Evolutionary conservation across 2,888 invertebrate genomes (phyloP), one percentile per base, ranked within the genome.

Genomic region (Leptinotarsa haldemani): DNA sequence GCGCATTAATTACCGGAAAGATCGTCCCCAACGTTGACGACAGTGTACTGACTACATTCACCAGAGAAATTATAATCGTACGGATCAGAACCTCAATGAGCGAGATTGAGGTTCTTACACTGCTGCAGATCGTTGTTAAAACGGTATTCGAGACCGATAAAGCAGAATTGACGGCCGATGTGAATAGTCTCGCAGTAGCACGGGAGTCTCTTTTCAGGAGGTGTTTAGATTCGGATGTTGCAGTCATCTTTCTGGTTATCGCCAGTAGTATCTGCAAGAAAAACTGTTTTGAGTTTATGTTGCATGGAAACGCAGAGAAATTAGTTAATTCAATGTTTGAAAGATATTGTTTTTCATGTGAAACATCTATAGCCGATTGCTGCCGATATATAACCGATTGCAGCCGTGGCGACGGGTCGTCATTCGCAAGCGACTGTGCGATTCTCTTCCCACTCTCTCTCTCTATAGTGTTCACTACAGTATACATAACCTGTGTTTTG

Each of bases 11-110:
- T 46, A 56, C 47, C 63, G 63, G 72, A 20, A 25, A 50, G 2
- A 30, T 12, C 12, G n/a, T 18, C n/a, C 15, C 22, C 46, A 74
- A 63, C 16, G 66, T 22, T 12, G 68, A 13, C 12, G 46, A 18
- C 64, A 73, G 15, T 18, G 53, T 4, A 13, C 25, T 13, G 3
- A 73, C 46, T 58, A 56, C 4, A 15, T 53, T 22, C 16, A 73
- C 65, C 58, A 65, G 15, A 25, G 25, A 30, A 9, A 40, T 65
- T 18, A 73, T 46, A 16, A 61, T 40, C 2, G 61, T n/a, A n/a
- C 30, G 25, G 7, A 15, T n/a, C n/a, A n/a, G n/a, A 9, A 61
- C 61, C 5, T 61, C 18, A 3, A 40, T 13, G 30, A 40, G 40
- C 0, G 61, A 30, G 3, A 12, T 16, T 16, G n/a, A 16, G 16